Evolutionary conservation across 2,113 vertebrate genomes (phyloP).

Genomic region (Megatriorchis doriae): DNA sequence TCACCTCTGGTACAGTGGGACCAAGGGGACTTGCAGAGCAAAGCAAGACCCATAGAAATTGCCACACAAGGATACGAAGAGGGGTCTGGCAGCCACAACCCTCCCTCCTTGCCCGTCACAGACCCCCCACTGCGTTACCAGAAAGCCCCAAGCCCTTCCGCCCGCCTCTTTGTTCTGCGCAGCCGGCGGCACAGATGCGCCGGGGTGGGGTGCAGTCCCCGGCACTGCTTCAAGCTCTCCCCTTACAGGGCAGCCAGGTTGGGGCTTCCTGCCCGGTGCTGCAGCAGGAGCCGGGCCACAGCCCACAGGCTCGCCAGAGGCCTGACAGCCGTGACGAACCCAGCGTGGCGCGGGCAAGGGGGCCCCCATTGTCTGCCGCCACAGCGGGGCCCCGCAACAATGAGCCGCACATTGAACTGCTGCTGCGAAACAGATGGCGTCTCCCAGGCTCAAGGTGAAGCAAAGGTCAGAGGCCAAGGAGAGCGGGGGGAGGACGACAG

Average conservation of each 20-base stretch:
- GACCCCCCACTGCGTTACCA: background rate
- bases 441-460: conserved; percentile 61
- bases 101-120: background rate
- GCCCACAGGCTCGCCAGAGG: background rate
- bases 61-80: accelerated
- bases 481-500: background rate
- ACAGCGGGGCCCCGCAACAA: conserved; percentile 32
- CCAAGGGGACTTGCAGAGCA: background rate
- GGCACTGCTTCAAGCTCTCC: background rate
- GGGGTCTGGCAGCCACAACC: background rate
- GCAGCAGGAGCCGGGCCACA: background rate
- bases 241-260: background rate
- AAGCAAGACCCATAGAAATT: background rate
- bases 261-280: background rate
- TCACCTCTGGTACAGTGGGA: background rate
- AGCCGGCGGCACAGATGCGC: background rate
- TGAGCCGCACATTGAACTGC: background rate
- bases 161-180: background rate
- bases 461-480: conserved; percentile 57
- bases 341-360: background rate
- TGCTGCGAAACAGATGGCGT: conserved; percentile 64
- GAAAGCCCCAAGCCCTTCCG: background rate
- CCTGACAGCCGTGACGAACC: conserved; percentile 39
- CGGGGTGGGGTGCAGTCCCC: background rate
- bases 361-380: conserved; percentile 49